Conservation (phyloP, 37 sponge, comb jelly and placozoan species). For the Halisarca cf. caerulea region DNA sequence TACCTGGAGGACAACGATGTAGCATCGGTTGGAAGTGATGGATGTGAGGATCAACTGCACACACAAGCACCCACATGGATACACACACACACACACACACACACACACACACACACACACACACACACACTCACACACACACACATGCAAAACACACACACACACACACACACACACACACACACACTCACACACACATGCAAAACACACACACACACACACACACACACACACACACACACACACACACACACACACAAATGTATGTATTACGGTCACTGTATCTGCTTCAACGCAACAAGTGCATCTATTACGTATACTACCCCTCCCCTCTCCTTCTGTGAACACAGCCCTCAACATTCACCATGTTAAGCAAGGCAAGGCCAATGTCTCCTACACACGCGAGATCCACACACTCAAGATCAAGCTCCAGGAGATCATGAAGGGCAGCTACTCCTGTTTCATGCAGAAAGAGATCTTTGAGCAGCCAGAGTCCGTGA, state of each 20-base stretch:
- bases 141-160: too few species aligned
- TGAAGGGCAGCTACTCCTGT: conserved; percentile 93
- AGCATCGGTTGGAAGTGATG: conserved; percentile 84
- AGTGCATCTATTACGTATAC: not conserved
- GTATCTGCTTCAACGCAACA: too few species aligned
- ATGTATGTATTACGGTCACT: too few species aligned
- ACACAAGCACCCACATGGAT: too few species aligned
- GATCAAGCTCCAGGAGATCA: conserved; percentile 95
- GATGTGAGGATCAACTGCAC: conserved; percentile 56
- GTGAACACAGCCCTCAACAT: conserved; percentile 69
- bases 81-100: not conserved
- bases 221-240: not conserved
- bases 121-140: not conserved
- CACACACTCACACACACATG: too few species aligned
- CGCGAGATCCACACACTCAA: conserved; percentile 90
- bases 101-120: not conserved
- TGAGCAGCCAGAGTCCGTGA: conserved; percentile 96
- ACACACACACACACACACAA: not conserved
- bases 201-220: not conserved
- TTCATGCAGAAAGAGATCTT: conserved; percentile 99
- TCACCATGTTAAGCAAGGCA: conserved; percentile 79
- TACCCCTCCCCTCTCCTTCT: not conserved
- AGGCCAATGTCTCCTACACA: conserved; percentile 43
- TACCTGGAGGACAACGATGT: conserved; percentile 99
- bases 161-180: too few species aligned